These are phyloP conservation scores for Polydrusus tereticollis DNA, from an alignment of 2,888 invertebrate species.

Conservation along the genomic window DNA sequence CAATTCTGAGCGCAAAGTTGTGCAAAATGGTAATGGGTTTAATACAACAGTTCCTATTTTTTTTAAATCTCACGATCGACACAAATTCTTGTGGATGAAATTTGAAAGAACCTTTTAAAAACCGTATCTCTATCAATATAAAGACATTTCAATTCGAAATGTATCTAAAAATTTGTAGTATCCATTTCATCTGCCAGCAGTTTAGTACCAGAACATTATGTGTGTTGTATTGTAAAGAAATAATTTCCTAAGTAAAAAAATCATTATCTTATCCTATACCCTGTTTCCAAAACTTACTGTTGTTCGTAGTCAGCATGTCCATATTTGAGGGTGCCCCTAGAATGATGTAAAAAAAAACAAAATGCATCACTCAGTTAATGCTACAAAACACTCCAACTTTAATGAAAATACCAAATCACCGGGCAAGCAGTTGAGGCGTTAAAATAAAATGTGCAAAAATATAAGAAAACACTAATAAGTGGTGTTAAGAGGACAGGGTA, in stretches of 20 bases:
- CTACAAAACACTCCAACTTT: slow-evolving; percentile 43
- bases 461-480: slow-evolving; percentile 48
- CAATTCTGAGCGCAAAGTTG: too few species aligned
- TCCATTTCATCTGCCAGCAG: too few species aligned
- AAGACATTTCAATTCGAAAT: too few species aligned
- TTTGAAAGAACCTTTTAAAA: too few species aligned
- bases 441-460: slow-evolving; percentile 56
- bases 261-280: not conserved
- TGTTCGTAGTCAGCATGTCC: slow-evolving; percentile 66
- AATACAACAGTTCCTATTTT: too few species aligned
- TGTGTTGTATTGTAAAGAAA: too few species aligned
- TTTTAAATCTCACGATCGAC: too few species aligned
- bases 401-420: slow-evolving; percentile 31
- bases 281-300: slow-evolving; percentile 64
- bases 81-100: too few species aligned
- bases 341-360: slow-evolving; percentile 60
- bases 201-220: too few species aligned
- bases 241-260: not conserved
- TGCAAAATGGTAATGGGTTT: too few species aligned
- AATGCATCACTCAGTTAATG: slow-evolving; percentile 47
- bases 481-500: slow-evolving; percentile 35
- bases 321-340: slow-evolving; percentile 68
- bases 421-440: slow-evolving; percentile 48
- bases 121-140: too few species aligned
- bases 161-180: too few species aligned